Percentiles rank a stretch among this genome's conserved stretches.
phyloP scores from a whole-genome alignment of 1,140 invertebrate genomes.

The Drosophila prosaltans region DNA sequence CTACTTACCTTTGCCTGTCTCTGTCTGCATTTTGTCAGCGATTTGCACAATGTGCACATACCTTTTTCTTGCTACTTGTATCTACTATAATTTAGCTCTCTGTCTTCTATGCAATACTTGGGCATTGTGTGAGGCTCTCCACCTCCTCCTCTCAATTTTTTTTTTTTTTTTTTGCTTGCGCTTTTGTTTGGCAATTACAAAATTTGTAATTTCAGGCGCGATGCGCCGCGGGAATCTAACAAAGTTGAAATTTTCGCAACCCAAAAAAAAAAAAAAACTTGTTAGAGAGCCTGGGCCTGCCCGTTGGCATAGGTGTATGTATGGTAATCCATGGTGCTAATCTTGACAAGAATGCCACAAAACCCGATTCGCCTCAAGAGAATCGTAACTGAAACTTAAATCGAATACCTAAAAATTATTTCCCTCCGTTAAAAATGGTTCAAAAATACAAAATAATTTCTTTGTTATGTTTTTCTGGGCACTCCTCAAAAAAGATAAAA shows the following conservation, averaged over 20 bases:
- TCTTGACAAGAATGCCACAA: slow-evolving; percentile 51
- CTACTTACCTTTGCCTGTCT: slow-evolving; percentile 1
- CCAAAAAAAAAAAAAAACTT: slow-evolving; percentile 29
- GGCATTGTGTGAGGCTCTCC: slow-evolving; percentile 53
- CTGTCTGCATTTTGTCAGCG: slow-evolving; percentile 72
- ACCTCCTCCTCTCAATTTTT: not conserved
- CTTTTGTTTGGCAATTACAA: slow-evolving; percentile 65
- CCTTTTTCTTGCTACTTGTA: slow-evolving; percentile 51
- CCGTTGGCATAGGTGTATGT: slow-evolving; percentile 25
- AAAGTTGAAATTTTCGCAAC: slow-evolving; percentile 49
- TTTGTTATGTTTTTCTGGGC: slow-evolving; percentile 19
- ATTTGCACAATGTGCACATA: slow-evolving; percentile 76
- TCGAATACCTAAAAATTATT: slow-evolving; percentile 33
- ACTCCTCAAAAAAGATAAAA: slow-evolving; percentile 29
- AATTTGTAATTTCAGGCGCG: slow-evolving; percentile 65
- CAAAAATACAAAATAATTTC: slow-evolving; percentile 16
- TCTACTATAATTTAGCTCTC: slow-evolving; percentile 69
- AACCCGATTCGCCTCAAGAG: slow-evolving; percentile 33
- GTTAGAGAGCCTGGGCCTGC: slow-evolving; percentile 14
- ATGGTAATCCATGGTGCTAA: slow-evolving; percentile 48
- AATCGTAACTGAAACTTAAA: slow-evolving; percentile 32
- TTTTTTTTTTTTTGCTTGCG: slow-evolving; percentile 34
- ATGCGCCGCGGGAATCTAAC: slow-evolving; percentile 60
- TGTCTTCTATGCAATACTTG: slow-evolving; percentile 55
- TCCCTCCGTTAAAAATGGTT: slow-evolving; percentile 33